These are phyloP conservation scores for Panthera leo DNA, from an alignment of 2,113 vertebrate species.

Conservation along the genomic window DNA sequence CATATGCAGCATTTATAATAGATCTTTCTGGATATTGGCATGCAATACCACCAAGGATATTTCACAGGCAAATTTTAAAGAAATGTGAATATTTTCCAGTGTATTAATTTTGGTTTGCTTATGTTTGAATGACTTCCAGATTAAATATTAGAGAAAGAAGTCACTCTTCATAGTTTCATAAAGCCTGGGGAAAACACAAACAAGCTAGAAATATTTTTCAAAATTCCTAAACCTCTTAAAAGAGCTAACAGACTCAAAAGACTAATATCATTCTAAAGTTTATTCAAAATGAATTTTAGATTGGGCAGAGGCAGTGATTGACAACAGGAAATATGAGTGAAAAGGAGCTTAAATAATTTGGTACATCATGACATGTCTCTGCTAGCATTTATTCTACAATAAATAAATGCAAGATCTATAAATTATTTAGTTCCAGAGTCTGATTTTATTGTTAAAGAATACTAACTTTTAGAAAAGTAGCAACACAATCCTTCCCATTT, in stretches of 20 bases:
- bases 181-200: neutral
- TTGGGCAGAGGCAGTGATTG: conserved; percentile 11
- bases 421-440: conserved; percentile 50
- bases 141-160: conserved; percentile 1
- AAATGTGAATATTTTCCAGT: conserved; percentile 14
- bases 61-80: neutral
- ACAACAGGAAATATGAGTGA: conserved; percentile 27
- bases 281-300: conserved; percentile 1
- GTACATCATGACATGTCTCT: neutral
- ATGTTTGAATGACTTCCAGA: conserved; percentile 24
- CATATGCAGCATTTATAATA: neutral
- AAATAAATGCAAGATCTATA: conserved; percentile 43
- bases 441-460: conserved; percentile 39
- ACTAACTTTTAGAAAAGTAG: neutral
- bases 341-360: conserved; percentile 41
- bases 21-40: neutral
- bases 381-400: conserved; percentile 23
- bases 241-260: conserved; percentile 14
- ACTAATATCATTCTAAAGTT: conserved; percentile 27
- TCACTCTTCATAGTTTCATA: neutral
- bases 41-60: neutral
- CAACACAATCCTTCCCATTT: conserved; percentile 13
- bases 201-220: conserved; percentile 6
- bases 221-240: neutral
- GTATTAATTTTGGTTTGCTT: conserved; percentile 48